phyloP scores from a whole-genome alignment of 2,797 vertebrate species.

The Melanotaenia trifasciata region DNA sequence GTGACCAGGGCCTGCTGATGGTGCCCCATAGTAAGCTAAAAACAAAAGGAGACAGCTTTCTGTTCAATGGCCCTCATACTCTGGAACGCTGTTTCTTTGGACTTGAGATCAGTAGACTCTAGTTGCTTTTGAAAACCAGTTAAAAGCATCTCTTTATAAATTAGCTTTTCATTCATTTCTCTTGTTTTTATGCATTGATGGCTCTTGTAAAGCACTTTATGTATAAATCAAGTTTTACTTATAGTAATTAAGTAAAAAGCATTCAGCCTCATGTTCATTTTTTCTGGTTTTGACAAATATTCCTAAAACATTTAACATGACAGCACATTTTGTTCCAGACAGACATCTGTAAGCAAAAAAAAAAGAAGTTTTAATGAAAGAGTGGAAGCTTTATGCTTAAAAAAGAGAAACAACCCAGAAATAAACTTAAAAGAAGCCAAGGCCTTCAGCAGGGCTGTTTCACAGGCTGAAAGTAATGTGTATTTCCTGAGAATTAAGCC shows the following conservation, averaged over 20 bases:
- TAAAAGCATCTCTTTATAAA: no score
- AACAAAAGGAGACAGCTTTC: no score
- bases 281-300: background rate
- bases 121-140: no score
- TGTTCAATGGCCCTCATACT: no score
- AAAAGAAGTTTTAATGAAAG: background rate
- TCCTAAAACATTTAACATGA: background rate
- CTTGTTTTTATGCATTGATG: no score
- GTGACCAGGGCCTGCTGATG: no score
- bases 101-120: no score
- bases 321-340: background rate
- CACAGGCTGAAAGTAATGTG: conserved; percentile 7
- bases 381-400: background rate
- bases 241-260: background rate
- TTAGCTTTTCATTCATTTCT: no score
- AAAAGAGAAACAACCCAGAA: conserved; percentile 6
- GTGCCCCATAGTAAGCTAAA: no score
- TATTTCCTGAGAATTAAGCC: conserved; percentile 36
- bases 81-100: no score
- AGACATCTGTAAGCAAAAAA: background rate
- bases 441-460: conserved; percentile 19
- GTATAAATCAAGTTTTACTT: no score
- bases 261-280: background rate
- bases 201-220: no score
- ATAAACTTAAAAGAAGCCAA: conserved; percentile 25